Percentiles rank a stretch among this genome's conserved stretches.
phyloP scores from a whole-genome alignment of 1,140 invertebrate genomes.

The Drosophila sproati region DNA sequence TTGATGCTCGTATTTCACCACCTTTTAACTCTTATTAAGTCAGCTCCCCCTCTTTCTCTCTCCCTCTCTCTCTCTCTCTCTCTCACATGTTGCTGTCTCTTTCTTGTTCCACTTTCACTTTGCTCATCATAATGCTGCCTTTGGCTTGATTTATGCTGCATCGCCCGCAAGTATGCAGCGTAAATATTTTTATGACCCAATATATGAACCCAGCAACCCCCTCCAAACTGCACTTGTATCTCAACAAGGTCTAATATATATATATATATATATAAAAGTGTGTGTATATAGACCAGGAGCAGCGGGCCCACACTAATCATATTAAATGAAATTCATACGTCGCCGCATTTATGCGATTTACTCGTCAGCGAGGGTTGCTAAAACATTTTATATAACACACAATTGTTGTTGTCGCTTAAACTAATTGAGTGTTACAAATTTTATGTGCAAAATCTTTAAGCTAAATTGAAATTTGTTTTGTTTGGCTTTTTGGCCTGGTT shows the following conservation, averaged over 20 bases:
- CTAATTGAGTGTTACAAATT: slow-evolving; percentile 84
- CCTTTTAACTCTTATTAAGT: slow-evolving; percentile 48
- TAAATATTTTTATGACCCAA: slow-evolving; percentile 75
- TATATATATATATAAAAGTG: slow-evolving; percentile 15
- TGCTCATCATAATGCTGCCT: slow-evolving; percentile 52
- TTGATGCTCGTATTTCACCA: slow-evolving; percentile 56
- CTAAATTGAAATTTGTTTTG: slow-evolving; percentile 82
- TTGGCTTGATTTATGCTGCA: slow-evolving; percentile 71
- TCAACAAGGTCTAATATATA: slow-evolving; percentile 10
- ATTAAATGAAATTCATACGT: slow-evolving; percentile 83
- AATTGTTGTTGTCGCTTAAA: slow-evolving; percentile 68
- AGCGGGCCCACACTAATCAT: slow-evolving; percentile 71
- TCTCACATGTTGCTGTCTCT: neutral
- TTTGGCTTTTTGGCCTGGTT: slow-evolving; percentile 43
- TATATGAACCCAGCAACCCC: slow-evolving; percentile 36
- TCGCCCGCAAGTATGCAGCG: slow-evolving; percentile 76
- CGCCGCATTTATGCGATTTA: slow-evolving; percentile 79
- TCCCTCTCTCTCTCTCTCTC: slow-evolving; percentile 4
- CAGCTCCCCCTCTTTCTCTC: neutral
- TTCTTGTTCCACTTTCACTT: neutral
- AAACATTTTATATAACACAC: slow-evolving; percentile 29
- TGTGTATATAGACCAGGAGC: slow-evolving; percentile 15
- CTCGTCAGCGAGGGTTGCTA: slow-evolving; percentile 43
- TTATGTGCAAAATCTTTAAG: slow-evolving; percentile 83
- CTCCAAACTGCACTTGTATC: slow-evolving; percentile 63